Conservation (phyloP, 2,113 vertebrate genomes). For the Corythoichthys intestinalis region DNA sequence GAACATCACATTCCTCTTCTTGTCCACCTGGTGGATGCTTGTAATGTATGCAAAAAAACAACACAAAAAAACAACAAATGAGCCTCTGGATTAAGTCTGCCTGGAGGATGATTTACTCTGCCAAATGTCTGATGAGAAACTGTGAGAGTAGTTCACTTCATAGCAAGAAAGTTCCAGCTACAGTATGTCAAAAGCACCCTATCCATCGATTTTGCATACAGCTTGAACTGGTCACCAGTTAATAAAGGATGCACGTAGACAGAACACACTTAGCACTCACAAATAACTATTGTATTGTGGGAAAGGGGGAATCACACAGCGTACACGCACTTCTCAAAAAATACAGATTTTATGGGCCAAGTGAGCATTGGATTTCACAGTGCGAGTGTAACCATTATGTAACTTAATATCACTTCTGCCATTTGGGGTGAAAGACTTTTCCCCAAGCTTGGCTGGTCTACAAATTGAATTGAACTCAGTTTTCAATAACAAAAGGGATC, state of each 20-base stretch:
- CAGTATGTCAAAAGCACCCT: neutral
- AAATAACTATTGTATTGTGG: no score
- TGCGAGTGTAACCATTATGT: neutral
- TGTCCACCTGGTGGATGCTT: constrained; percentile 49
- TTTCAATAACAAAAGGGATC: no score
- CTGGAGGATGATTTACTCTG: constrained; percentile 23
- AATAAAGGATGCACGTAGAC: no score
- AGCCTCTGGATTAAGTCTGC: constrained; percentile 51
- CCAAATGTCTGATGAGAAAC: neutral
- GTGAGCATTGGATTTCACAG: no score
- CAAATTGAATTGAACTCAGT: neutral
- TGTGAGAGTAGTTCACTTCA: neutral
- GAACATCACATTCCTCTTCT: constrained; percentile 50
- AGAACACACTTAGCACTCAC: no score
- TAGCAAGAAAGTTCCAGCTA: neutral
- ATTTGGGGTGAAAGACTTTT: neutral
- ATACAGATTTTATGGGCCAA: no score
- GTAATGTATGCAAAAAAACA: constrained; percentile 48
- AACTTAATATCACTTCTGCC: neutral
- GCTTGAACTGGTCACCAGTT: no score
- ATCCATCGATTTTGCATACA: neutral
- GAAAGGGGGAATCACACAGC: no score
- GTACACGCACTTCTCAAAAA: no score
- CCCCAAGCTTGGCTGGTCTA: neutral
- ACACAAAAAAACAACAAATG: constrained; percentile 42